Evolutionary conservation across 1,140 invertebrate species (phyloP).

Genomic region (Drosophila saltans): DNA sequence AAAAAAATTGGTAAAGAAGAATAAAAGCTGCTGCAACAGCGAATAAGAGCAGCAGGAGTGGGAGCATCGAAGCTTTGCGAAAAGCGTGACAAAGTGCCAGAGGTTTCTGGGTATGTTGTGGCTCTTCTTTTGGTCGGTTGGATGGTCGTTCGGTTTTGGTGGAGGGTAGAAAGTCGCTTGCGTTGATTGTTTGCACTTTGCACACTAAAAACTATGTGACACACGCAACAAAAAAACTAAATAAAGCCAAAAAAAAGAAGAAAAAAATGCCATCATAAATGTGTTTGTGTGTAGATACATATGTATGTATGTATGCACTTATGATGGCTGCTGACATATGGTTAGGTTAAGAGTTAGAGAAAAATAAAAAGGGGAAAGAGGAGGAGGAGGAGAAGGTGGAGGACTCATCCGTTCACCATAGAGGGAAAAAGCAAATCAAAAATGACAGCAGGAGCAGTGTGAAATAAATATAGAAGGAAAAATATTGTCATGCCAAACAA

Average conservation of each 20-base stretch:
- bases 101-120: conserved; percentile 2
- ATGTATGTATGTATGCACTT: conserved; percentile 9
- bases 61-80: conserved; percentile 48
- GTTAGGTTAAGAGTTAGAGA: conserved; percentile 20
- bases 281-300: conserved; percentile 19
- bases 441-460: conserved; percentile 55
- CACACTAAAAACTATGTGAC: conserved; percentile 69
- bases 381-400: background rate
- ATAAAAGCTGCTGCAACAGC: conserved; percentile 43
- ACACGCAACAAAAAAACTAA: conserved; percentile 29
- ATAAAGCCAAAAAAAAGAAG: conserved; percentile 2
- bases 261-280: background rate
- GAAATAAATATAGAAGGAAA: conserved; percentile 30
- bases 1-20: conserved; percentile 15
- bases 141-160: background rate
- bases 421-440: conserved; percentile 59
- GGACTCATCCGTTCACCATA: conserved; percentile 10
- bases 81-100: conserved; percentile 36
- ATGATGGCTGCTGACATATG: conserved; percentile 52
- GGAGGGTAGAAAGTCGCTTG: conserved; percentile 59
- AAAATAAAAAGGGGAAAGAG: conserved; percentile 9
- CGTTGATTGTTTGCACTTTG: conserved; percentile 79
- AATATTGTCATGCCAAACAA: conserved; percentile 4
- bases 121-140: background rate
- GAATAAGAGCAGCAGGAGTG: conserved; percentile 19